Evolutionary conservation across 2,113 vertebrate species (phyloP), one percentile per base, ranked within the genome.

Genomic region (Campylomormyrus tamandua): DNA sequence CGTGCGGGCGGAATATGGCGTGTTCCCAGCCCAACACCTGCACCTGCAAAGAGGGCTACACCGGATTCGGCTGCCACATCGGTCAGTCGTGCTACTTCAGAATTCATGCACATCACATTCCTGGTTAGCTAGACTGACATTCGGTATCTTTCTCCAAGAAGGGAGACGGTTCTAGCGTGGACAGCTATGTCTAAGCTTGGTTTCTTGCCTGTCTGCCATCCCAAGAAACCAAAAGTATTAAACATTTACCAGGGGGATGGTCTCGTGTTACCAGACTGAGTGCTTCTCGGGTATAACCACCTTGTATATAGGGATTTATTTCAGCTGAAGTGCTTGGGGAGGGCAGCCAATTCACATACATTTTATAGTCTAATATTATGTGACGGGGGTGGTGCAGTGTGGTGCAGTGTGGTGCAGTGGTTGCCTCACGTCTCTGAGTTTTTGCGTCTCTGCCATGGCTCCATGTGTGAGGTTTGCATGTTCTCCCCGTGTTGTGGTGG

Each of bases 1-100:
- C 91, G 0, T 98, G 97, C 92, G 97, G 97, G 86, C 95, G 92
- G 93, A 97, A 96, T 90, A 97, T 96, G 96, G 96, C 97, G 88
- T 98, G 97, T 90, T 92, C 95, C 49, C 95, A 95, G 70, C 97
- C 97, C 80, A 97, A 97, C 93, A 95, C 96, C 90, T 98, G 98
- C 92, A 96, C 94, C 91, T 98, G 97, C 92, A 97, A 95, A 92
- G 92, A 95, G 62, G 97, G 97, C 84, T 99, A 97, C 90, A 93
- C 95, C 6, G 97, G 97, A 31, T 97, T 96, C 92, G 95, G 92
- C 94, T 98, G 97, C 90, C 96, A 96, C 80, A 94, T 95, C 0
- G 97, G 97, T 98, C 92, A 96, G 97, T 98, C 92, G n/a, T 4
- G 6, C 58, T n/a, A 3, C 42, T 46, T 46, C 39, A 15, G 31